A percentile compares a stretch with the other conserved stretches of the same genome.
phyloP scores from a whole-genome alignment of 2,797 vertebrate species.

The Chaetodon trifasciatus region DNA sequence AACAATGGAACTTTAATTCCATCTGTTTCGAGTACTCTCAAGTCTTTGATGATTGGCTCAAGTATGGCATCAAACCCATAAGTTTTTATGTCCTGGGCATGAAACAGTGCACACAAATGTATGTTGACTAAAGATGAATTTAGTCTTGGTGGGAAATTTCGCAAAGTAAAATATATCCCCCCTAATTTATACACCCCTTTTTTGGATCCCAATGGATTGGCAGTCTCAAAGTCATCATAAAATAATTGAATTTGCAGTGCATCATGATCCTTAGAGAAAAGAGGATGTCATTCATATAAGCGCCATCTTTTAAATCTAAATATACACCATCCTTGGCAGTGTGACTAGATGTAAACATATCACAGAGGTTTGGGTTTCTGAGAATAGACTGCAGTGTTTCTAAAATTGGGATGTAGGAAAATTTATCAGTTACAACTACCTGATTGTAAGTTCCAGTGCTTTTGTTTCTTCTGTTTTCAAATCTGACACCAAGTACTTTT shows the following conservation, averaged over 20 bases:
- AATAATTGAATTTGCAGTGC: constrained; percentile 40
- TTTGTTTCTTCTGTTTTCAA: no score
- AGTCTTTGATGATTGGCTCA: constrained; percentile 12
- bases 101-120: constrained; percentile 36
- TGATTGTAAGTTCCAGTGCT: no score
- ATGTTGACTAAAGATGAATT: constrained; percentile 30
- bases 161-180: constrained; percentile 27
- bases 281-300: constrained; percentile 10
- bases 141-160: constrained; percentile 18
- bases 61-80: constrained; percentile 27
- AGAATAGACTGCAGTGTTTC: no score
- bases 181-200: constrained; percentile 25
- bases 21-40: constrained; percentile 43
- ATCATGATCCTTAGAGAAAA: constrained; percentile 37
- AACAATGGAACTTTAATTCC: constrained; percentile 37
- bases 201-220: constrained; percentile 25
- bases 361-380: not conserved
- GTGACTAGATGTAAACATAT: not conserved
- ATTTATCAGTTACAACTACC: no score
- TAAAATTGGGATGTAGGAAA: no score
- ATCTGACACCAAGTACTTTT: no score
- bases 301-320: constrained; percentile 12
- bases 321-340: constrained; percentile 5
- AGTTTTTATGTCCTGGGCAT: constrained; percentile 33
- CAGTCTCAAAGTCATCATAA: constrained; percentile 9